These are phyloP conservation scores for Physocephala rufipes DNA, from an alignment of 2,888 invertebrate genomes.

Conservation along the genomic window DNA sequence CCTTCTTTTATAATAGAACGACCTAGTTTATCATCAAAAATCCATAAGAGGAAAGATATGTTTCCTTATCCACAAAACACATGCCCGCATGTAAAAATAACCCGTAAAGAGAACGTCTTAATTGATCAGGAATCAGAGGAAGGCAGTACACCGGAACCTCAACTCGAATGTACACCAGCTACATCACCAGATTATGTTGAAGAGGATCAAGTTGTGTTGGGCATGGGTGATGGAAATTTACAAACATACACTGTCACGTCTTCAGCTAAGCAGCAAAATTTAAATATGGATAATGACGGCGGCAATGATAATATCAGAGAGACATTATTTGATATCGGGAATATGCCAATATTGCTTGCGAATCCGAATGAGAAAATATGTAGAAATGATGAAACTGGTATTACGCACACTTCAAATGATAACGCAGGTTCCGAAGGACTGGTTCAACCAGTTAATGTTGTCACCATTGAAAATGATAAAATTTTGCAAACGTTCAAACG, in stretches of 20 bases:
- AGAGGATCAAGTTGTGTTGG: not conserved
- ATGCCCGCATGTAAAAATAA: slow-evolving; percentile 47
- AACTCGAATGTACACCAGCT: too few relatives aligned
- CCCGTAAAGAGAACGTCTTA: slow-evolving; percentile 43
- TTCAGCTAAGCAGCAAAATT: not conserved
- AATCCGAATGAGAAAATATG: slow-evolving; percentile 69
- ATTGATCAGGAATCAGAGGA: slow-evolving; percentile 19
- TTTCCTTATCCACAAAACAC: slow-evolving; percentile 47
- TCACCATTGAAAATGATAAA: slow-evolving; percentile 31
- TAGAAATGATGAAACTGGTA: slow-evolving; percentile 73
- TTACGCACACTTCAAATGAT: slow-evolving; percentile 52
- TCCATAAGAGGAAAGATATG: slow-evolving; percentile 44
- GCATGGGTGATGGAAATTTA: not conserved
- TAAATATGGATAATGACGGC: slow-evolving; percentile 38
- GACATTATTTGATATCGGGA: slow-evolving; percentile 76
- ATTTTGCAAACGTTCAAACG: slow-evolving; percentile 31
- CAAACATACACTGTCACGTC: slow-evolving; percentile 18
- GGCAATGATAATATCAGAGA: slow-evolving; percentile 65
- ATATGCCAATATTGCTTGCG: slow-evolving; percentile 79
- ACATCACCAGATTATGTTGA: not conserved
- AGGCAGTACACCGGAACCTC: not conserved
- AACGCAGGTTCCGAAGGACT: slow-evolving; percentile 8
- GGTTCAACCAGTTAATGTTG: not conserved
- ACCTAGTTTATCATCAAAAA: slow-evolving; percentile 38
- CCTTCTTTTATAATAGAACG: slow-evolving; percentile 52